These are phyloP conservation scores for Drosophila testacea DNA, from an alignment of 2,888 invertebrate genomes.

Conservation along the genomic window DNA sequence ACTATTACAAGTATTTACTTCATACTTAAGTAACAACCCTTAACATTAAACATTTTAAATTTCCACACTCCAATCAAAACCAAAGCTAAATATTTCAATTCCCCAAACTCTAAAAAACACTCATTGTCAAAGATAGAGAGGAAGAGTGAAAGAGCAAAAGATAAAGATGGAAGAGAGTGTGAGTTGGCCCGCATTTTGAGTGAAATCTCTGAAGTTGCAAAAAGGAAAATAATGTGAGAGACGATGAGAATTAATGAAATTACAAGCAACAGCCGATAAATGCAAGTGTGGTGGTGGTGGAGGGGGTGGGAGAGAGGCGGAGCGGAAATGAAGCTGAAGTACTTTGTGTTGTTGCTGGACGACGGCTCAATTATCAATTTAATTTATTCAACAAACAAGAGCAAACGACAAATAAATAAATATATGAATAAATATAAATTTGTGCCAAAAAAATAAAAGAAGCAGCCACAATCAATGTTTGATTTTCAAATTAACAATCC, in stretches of 20 bases:
- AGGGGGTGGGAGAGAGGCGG: not conserved
- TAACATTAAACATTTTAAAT: not conserved
- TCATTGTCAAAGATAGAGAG: not conserved
- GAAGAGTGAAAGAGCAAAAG: not conserved
- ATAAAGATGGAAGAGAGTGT: not conserved
- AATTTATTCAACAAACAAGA: slow-evolving; percentile 55
- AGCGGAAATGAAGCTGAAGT: slow-evolving; percentile 38
- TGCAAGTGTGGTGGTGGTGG: not conserved
- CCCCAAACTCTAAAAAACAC: not conserved
- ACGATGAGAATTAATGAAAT: slow-evolving; percentile 3
- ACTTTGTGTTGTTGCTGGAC: slow-evolving; percentile 7
- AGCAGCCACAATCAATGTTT: slow-evolving; percentile 52
- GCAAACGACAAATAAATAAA: slow-evolving; percentile 42
- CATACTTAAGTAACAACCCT: not conserved
- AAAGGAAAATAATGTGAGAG: slow-evolving; percentile 10
- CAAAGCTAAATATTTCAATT: not conserved
- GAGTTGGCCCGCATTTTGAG: slow-evolving; percentile 31
- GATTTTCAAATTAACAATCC: slow-evolving; percentile 53
- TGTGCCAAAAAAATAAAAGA: slow-evolving; percentile 31
- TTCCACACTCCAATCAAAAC: not conserved
- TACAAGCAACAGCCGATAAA: slow-evolving; percentile 28
- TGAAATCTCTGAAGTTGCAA: slow-evolving; percentile 8
- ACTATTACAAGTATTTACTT: too few relatives aligned
- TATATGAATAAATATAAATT: slow-evolving; percentile 43
- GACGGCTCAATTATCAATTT: slow-evolving; percentile 61